A percentile compares a stretch with the other conserved stretches of the same genome.
Conservation (phyloP, 2,113 vertebrate genomes). For the Lutjanus erythropterus region DNA sequence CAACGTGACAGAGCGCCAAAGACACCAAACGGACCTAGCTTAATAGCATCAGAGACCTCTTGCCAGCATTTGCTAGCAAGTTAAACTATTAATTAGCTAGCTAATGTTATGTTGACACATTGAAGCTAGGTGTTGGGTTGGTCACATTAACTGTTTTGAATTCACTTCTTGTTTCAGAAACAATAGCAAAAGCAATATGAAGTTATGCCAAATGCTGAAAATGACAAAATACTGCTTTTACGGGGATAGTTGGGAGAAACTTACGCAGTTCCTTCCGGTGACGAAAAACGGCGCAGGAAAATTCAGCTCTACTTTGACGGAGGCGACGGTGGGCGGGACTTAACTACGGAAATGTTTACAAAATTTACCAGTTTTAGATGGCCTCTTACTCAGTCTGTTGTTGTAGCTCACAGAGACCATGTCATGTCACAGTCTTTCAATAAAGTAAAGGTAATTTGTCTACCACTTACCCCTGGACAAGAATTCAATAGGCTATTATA, state of each 20-base stretch:
- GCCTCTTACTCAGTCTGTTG: not conserved
- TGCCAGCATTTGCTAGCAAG: not conserved
- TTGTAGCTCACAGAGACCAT: too few relatives aligned
- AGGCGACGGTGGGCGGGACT: not conserved
- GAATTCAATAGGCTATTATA: too few relatives aligned
- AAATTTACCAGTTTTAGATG: not conserved
- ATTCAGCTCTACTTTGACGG: not conserved
- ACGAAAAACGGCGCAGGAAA: not conserved
- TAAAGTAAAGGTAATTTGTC: not conserved
- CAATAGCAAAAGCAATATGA: too few relatives aligned
- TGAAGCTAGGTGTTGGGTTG: not conserved
- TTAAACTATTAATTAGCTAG: too few relatives aligned
- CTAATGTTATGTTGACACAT: too few relatives aligned
- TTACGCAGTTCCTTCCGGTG: not conserved
- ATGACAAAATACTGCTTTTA: too few relatives aligned
- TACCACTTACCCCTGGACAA: too few relatives aligned
- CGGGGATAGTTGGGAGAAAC: too few relatives aligned
- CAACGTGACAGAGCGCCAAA: not conserved
- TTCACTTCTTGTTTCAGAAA: not conserved
- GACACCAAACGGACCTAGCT: not conserved
- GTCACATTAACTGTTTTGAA: not conserved
- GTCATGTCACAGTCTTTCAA: not conserved
- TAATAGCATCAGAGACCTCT: too few relatives aligned
- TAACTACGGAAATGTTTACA: not conserved
- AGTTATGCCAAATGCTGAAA: too few relatives aligned